A percentile compares a stretch with the other conserved stretches of the same genome.
phyloP scores from a whole-genome alignment of 2,888 invertebrate species.

The Sclerodermus sp. region DNA sequence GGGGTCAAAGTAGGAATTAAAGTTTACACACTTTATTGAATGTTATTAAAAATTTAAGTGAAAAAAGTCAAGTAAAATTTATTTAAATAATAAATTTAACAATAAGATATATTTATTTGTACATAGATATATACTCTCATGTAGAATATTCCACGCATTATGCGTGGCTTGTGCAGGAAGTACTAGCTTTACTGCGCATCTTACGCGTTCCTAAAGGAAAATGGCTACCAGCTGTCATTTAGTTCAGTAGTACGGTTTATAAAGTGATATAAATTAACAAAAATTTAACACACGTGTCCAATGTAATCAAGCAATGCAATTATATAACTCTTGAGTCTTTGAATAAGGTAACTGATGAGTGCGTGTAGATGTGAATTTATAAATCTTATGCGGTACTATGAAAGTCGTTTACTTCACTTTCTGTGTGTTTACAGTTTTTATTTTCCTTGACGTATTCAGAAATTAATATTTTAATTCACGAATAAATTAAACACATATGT shows the following conservation, averaged over 20 bases:
- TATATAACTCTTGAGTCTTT: slow-evolving; percentile 33
- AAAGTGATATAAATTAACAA: slow-evolving; percentile 20
- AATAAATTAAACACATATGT: no score
- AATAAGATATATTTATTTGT: no score
- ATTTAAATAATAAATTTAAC: no score
- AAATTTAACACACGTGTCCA: slow-evolving; percentile 5
- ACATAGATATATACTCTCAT: no score
- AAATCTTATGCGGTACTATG: slow-evolving; percentile 40
- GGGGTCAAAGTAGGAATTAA: no score
- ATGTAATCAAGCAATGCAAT: slow-evolving; percentile 32
- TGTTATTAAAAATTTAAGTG: no score
- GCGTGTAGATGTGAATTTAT: no score
- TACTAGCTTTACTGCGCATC: slow-evolving; percentile 42
- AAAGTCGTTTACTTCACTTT: slow-evolving; percentile 32
- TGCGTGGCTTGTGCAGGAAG: slow-evolving; percentile 34
- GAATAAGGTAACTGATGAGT: slow-evolving; percentile 8
- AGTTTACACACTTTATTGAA: no score
- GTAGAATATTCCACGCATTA: slow-evolving; percentile 22
- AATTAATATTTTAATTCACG: slow-evolving; percentile 14
- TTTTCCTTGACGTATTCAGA: slow-evolving; percentile 23
- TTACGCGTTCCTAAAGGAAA: slow-evolving; percentile 47
- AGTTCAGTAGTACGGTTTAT: slow-evolving; percentile 33
- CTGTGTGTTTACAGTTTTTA: slow-evolving; percentile 41
- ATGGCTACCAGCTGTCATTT: slow-evolving; percentile 53
- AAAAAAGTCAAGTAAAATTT: no score